A percentile compares a stretch with the other conserved stretches of the same genome.
phyloP scores from a whole-genome alignment of 2,113 vertebrate genomes.

The Actenoides hombroni region DNA sequence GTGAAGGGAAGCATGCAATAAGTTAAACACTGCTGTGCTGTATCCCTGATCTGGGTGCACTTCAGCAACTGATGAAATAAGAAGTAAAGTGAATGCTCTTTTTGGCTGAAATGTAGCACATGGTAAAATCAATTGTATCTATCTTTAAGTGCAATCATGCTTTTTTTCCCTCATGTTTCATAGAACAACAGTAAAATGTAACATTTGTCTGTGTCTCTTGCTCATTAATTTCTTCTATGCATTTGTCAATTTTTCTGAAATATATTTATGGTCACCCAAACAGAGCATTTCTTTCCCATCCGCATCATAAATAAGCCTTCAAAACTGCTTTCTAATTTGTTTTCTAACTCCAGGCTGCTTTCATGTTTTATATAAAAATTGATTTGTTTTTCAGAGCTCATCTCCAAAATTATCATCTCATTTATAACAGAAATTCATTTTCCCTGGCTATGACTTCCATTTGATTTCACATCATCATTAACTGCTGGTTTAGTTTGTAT shows the following conservation, averaged over 20 bases:
- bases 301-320: background rate
- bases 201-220: background rate
- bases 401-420: background rate
- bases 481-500: background rate
- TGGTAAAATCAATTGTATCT: background rate
- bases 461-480: conserved; percentile 16
- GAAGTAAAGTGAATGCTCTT: background rate
- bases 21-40: background rate
- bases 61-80: background rate
- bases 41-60: background rate
- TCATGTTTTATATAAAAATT: background rate
- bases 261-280: background rate
- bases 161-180: background rate
- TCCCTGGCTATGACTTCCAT: background rate
- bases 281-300: background rate
- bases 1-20: background rate
- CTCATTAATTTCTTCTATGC: background rate
- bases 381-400: background rate
- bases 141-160: background rate
- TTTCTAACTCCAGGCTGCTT: background rate
- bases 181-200: background rate
- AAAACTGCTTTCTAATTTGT: background rate
- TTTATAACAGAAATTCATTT: background rate
- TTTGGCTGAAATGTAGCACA: background rate
- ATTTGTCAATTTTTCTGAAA: background rate